Conservation (phyloP, 2,888 invertebrate species). For the Trichogramma dendrolimi region DNA sequence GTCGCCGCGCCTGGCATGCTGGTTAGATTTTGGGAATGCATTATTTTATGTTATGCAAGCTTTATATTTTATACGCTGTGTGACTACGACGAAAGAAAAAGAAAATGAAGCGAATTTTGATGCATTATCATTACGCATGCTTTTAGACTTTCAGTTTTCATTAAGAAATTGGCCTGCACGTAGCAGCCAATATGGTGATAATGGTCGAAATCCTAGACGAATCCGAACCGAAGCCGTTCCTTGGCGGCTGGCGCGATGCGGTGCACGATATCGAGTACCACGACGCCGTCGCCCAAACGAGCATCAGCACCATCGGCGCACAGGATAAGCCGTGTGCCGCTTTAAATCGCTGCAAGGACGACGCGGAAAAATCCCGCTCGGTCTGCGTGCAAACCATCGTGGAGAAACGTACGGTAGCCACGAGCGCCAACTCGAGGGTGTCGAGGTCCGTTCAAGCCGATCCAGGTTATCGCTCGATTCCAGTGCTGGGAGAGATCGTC, state of each 20-base stretch:
- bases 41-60: too few relatives aligned
- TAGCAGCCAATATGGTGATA: conserved; percentile 41
- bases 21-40: not conserved
- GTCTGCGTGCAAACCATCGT: too few relatives aligned
- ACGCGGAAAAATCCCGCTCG: too few relatives aligned
- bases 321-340: not conserved
- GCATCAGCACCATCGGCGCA: not conserved
- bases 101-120: too few relatives aligned
- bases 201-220: conserved; percentile 61
- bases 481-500: conserved; percentile 6
- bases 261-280: conserved; percentile 68
- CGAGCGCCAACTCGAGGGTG: not conserved
- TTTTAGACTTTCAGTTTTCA: not conserved
- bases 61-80: too few relatives aligned
- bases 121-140: too few relatives aligned
- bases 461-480: not conserved
- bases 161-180: not conserved
- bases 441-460: conserved; percentile 8
- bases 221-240: conserved; percentile 64
- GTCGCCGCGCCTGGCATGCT: not conserved
- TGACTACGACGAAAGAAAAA: too few relatives aligned
- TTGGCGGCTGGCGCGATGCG: conserved; percentile 75
- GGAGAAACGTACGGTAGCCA: too few relatives aligned
- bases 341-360: too few relatives aligned
- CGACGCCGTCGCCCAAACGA: conserved; percentile 80